phyloP scores from a whole-genome alignment of 2,888 invertebrate genomes.

The Caenorhabditis afra region DNA sequence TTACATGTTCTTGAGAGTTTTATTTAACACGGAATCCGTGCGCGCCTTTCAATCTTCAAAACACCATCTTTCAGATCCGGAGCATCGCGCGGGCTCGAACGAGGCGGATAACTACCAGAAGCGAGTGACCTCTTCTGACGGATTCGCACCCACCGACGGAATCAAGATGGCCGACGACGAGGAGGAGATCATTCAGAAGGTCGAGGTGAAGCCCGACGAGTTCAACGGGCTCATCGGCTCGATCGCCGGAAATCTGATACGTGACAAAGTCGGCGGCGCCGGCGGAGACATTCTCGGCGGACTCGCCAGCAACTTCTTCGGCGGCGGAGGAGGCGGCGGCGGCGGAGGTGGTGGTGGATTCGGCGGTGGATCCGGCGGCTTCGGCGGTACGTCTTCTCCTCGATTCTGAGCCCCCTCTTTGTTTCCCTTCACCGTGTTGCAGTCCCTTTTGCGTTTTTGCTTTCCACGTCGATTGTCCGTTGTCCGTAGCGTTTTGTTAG shows the following conservation, averaged over 20 bases:
- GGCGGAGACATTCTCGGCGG: conserved; percentile 76
- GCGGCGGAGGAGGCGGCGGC: conserved; percentile 70
- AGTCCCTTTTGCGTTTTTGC: no score
- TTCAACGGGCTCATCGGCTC: conserved; percentile 79
- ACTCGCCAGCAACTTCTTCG: conserved; percentile 74
- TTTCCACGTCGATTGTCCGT: no score
- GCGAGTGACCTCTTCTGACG: conserved; percentile 1
- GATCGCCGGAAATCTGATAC: conserved; percentile 77
- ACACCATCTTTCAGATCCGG: conserved; percentile 41
- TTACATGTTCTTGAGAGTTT: neutral
- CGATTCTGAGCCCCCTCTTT: conserved; percentile 14
- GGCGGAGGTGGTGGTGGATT: conserved; percentile 59
- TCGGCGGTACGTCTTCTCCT: conserved; percentile 17
- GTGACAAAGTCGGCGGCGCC: conserved; percentile 75
- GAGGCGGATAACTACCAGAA: conserved; percentile 51
- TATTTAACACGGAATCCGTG: no score
- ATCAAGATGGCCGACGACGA: conserved; percentile 64
- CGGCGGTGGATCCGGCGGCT: conserved; percentile 57
- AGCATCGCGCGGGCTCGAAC: conserved; percentile 33
- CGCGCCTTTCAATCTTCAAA: neutral
- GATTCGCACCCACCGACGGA: conserved; percentile 46
- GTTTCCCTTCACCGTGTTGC: conserved; percentile 18
- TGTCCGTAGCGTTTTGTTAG: no score
- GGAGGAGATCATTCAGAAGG: conserved; percentile 61
- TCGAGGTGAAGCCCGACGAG: conserved; percentile 70